Conservation (phyloP, 2,113 vertebrate genomes). For the Coryphaenoides rupestris region DNA sequence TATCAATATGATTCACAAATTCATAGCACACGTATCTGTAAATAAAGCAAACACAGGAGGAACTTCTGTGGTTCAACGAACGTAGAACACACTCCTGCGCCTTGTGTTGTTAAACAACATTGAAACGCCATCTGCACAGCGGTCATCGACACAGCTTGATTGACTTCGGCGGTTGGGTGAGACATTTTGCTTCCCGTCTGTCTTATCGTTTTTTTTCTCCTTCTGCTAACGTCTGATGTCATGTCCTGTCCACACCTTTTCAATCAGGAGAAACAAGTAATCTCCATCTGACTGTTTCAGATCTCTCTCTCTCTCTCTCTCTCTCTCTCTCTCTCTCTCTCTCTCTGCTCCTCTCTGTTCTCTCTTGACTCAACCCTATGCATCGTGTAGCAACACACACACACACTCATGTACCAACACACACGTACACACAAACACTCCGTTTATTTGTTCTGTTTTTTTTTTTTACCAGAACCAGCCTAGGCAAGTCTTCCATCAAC, state of each 20-base stretch:
- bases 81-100: conserved; percentile 1
- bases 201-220: neutral
- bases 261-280: conserved; percentile 34
- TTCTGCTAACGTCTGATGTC: conserved; percentile 24
- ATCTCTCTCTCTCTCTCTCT: conserved; percentile 7
- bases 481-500: conserved; percentile 4
- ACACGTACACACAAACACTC: too few relatives aligned
- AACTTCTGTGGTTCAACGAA: neutral
- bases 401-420: too few relatives aligned
- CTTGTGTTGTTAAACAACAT: neutral
- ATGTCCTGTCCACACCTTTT: conserved; percentile 36
- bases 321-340: conserved; percentile 36
- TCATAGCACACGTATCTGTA: too few relatives aligned
- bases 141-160: too few relatives aligned
- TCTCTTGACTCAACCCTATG: conserved; percentile 51
- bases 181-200: neutral
- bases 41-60: conserved; percentile 10
- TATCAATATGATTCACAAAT: too few relatives aligned
- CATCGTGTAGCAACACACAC: too few relatives aligned
- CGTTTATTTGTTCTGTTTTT: too few relatives aligned
- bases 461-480: conserved; percentile 20
- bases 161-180: too few relatives aligned
- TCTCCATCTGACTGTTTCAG: too few relatives aligned
- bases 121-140: neutral
- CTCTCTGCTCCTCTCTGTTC: conserved; percentile 43